Evolutionary conservation across 1,140 invertebrate genomes (phyloP).

Genomic region (Tetranychus cinnabarinus): DNA sequence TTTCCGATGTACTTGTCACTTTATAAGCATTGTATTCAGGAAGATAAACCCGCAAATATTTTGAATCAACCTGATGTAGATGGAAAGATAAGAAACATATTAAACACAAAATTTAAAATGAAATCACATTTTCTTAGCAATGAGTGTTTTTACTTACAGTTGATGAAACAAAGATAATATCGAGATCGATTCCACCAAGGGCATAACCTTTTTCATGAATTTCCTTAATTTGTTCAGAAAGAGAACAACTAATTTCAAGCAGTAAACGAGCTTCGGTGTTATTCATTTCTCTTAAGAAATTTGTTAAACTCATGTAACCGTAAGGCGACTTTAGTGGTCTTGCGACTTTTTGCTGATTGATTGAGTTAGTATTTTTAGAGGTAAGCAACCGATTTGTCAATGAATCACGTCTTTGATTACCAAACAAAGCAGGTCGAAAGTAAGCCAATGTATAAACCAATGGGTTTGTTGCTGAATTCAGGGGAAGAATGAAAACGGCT

Average conservation of each 20-base stretch:
- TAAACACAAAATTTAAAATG: not conserved
- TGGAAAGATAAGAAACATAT: not conserved
- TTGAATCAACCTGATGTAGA: slow-evolving; percentile 2
- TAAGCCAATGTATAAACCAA: slow-evolving; percentile 24
- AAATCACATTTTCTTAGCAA: not conserved
- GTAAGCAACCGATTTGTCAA: not conserved
- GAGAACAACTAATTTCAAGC: slow-evolving; percentile 12
- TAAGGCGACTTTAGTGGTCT: slow-evolving; percentile 10
- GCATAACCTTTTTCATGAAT: slow-evolving; percentile 13
- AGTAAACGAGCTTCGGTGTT: slow-evolving; percentile 11
- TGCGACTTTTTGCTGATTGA: not conserved
- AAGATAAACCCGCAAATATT: slow-evolving; percentile 13
- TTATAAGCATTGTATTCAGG: slow-evolving; percentile 15
- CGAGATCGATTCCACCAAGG: slow-evolving; percentile 14
- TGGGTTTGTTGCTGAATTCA: slow-evolving; percentile 26
- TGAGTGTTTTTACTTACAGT: no score
- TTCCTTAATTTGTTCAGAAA: slow-evolving; percentile 13
- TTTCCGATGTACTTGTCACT: slow-evolving; percentile 2
- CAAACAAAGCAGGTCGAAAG: not conserved
- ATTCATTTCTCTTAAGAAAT: slow-evolving; percentile 13
- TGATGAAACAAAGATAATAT: slow-evolving; percentile 15
- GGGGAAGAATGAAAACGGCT: slow-evolving; percentile 24
- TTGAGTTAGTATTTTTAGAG: slow-evolving; percentile 4
- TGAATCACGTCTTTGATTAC: not conserved
- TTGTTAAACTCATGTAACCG: slow-evolving; percentile 13